Conservation (phyloP, 2,888 invertebrate genomes). For the Chymomyza procnemis region DNA sequence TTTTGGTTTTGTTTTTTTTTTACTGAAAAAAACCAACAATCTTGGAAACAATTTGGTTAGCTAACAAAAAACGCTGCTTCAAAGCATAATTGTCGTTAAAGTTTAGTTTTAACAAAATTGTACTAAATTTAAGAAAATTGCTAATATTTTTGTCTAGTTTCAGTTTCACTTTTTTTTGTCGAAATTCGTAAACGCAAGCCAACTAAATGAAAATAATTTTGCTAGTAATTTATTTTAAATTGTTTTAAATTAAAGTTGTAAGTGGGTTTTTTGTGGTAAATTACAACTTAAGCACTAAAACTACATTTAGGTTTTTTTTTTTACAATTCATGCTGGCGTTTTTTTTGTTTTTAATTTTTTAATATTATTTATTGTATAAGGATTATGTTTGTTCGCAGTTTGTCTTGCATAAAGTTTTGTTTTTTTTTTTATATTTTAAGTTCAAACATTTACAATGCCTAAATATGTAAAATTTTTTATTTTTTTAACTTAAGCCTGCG, state of each 20-base stretch:
- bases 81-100: constrained; percentile 10
- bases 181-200: constrained; percentile 32
- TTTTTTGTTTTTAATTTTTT: background rate
- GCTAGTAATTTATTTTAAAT: constrained; percentile 37
- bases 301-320: constrained; percentile 13
- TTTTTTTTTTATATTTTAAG: background rate
- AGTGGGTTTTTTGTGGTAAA: constrained; percentile 16
- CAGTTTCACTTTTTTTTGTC: constrained; percentile 34
- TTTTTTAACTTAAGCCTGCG: constrained; percentile 15
- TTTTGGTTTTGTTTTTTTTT: background rate
- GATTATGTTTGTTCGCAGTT: constrained; percentile 32
- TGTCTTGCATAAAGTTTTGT: background rate
- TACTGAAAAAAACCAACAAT: background rate
- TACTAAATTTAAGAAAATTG: constrained; percentile 50
- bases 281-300: constrained; percentile 23
- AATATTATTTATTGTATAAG: background rate
- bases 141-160: constrained; percentile 31
- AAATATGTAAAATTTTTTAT: constrained; percentile 62
- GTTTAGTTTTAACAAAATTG: constrained; percentile 50
- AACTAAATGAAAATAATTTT: constrained; percentile 59
- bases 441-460: constrained; percentile 56
- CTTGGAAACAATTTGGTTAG: constrained; percentile 30
- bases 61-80: constrained; percentile 16
- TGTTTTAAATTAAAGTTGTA: constrained; percentile 40
- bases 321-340: constrained; percentile 43